Evolutionary conservation across 2,797 vertebrate genomes (phyloP).

Genomic region (Triplophysa yarkandensis): DNA sequence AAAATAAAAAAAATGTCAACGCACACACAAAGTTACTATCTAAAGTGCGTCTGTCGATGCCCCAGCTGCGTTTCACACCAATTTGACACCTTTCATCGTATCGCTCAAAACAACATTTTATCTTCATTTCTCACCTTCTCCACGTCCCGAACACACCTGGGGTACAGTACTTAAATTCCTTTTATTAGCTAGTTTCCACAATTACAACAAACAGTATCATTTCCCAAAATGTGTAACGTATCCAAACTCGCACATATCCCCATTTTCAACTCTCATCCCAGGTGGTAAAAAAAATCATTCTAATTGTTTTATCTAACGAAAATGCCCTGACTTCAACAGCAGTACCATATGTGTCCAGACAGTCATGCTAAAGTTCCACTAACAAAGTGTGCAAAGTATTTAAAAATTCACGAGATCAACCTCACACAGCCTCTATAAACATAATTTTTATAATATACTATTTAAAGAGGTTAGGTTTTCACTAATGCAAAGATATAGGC

Average conservation of each 20-base stretch:
- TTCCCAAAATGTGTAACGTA: neutral
- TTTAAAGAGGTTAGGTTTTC: too few species aligned
- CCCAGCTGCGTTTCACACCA: constrained; percentile 23
- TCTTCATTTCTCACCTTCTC: constrained; percentile 3
- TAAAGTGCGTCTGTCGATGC: constrained; percentile 12
- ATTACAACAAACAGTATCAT: neutral
- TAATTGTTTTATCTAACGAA: neutral
- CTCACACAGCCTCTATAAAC: neutral
- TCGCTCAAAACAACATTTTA: constrained; percentile 6
- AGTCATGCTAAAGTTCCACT: constrained; percentile 44
- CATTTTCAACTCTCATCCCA: neutral
- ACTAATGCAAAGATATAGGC: too few species aligned
- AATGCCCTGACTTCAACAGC: neutral
- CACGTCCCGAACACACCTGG: constrained; percentile 12
- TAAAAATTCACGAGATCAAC: neutral
- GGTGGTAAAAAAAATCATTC: neutral
- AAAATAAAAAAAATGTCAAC: neutral
- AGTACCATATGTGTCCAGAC: constrained; percentile 47
- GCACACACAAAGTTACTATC: neutral
- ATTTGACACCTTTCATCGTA: constrained; percentile 17
- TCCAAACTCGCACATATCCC: neutral
- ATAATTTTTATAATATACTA: neutral
- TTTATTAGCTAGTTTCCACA: neutral
- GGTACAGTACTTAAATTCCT: neutral
- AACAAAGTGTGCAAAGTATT: neutral